phyloP scores from a whole-genome alignment of 1,140 invertebrate genomes.

The Brachionus calyciflorus region DNA sequence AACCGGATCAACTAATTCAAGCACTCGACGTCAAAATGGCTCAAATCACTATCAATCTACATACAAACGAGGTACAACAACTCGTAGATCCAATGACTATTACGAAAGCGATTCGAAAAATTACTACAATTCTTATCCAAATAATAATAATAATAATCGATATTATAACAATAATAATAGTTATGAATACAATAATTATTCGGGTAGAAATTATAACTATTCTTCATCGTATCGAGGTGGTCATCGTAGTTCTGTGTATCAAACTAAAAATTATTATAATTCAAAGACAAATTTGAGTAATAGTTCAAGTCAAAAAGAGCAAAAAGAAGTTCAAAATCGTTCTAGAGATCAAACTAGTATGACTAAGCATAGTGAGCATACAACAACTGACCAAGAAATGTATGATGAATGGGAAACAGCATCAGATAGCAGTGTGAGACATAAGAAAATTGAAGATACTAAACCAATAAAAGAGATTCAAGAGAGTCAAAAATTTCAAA shows the following conservation, averaged over 20 bases:
- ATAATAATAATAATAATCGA: neutral
- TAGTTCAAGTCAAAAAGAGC: neutral
- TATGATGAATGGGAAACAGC: slow-evolving; percentile 45
- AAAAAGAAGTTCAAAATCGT: neutral
- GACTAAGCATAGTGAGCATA: slow-evolving; percentile 25
- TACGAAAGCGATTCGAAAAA: neutral
- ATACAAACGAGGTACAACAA: neutral
- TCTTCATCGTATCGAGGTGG: too few relatives aligned
- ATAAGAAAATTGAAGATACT: neutral
- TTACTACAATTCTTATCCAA: neutral
- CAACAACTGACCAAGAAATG: slow-evolving; percentile 18
- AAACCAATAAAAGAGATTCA: neutral
- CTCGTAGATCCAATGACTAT: neutral
- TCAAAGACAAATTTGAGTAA: neutral
- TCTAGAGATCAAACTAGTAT: slow-evolving; percentile 6
- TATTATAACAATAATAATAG: neutral
- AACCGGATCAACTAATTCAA: neutral
- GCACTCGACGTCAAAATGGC: too few relatives aligned
- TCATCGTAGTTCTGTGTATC: neutral
- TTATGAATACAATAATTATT: neutral
- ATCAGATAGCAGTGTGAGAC: slow-evolving; percentile 25
- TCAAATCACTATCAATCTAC: neutral
- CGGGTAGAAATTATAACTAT: neutral
- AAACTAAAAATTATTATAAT: neutral
- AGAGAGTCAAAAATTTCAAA: neutral